Conservation (phyloP, 2,113 vertebrate species). For the Centropristis striata region DNA sequence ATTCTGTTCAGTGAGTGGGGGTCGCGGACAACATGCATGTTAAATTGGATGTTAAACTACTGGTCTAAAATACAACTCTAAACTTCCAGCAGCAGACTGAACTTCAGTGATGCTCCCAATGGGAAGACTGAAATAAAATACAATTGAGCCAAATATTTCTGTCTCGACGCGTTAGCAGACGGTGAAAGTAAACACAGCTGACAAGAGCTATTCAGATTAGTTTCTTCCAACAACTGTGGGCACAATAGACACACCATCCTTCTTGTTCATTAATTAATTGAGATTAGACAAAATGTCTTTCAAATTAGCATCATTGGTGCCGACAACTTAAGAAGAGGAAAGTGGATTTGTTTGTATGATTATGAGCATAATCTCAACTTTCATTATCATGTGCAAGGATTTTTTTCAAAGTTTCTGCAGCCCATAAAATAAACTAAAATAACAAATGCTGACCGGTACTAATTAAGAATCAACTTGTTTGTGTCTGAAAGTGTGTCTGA, state of each 20-base stretch:
- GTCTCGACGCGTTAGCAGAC: not conserved
- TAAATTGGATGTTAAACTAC: too few species aligned
- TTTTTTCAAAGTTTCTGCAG: not conserved
- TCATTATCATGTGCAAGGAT: not conserved
- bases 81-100: not conserved
- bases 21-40: too few species aligned
- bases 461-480: not conserved
- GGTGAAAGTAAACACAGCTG: not conserved
- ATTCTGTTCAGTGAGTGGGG: too few species aligned
- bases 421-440: not conserved
- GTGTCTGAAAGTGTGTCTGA: not conserved
- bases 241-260: not conserved
- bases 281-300: not conserved
- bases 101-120: not conserved
- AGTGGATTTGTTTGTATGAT: not conserved
- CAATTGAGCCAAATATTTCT: not conserved
- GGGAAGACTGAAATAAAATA: not conserved
- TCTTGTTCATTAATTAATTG: not conserved
- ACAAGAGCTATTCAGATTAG: not conserved
- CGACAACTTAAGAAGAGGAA: not conserved
- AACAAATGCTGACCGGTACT: too few species aligned
- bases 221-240: not conserved
- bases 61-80: not conserved
- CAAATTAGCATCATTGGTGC: not conserved
- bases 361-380: not conserved